Conservation (phyloP, 1,140 invertebrate species). For the Saxidomus purpurata region DNA sequence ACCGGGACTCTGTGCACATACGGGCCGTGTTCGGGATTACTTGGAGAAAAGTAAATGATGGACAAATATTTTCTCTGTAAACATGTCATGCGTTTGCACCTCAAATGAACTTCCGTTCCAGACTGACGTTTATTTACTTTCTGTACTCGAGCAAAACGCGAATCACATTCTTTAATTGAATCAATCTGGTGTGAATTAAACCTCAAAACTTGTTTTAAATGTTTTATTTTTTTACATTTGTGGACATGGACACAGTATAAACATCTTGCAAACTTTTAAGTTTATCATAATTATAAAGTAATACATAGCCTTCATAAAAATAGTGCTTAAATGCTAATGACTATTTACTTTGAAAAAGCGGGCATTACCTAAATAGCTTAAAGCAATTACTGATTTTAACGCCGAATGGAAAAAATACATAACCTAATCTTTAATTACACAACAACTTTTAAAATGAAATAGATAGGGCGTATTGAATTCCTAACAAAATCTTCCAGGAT, state of each 20-base stretch:
- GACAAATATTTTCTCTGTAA: conserved; percentile 72
- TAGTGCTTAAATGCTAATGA: neutral
- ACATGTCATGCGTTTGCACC: conserved; percentile 64
- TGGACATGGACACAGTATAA: neutral
- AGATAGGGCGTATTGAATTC: neutral
- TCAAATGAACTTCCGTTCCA: conserved; percentile 60
- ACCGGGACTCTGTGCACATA: too few species aligned
- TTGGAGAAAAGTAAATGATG: conserved; percentile 62
- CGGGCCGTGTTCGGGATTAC: conserved; percentile 51
- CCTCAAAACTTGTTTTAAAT: neutral
- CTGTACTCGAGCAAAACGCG: neutral
- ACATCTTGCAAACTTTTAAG: neutral
- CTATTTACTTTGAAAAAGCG: neutral
- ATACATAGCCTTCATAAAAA: neutral
- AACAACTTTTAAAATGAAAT: neutral
- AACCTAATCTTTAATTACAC: conserved; percentile 21
- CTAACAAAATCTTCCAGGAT: neutral
- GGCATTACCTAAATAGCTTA: neutral
- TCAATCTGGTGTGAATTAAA: conserved; percentile 31
- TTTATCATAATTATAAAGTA: neutral
- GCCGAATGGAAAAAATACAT: neutral
- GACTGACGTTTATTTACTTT: conserved; percentile 40
- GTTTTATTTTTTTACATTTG: neutral
- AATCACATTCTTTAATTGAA: conserved; percentile 22
- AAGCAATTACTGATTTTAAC: conserved; percentile 11